These are phyloP conservation scores for Bemisia tabaci DNA, from an alignment of 1,140 invertebrate species.

Conservation along the genomic window DNA sequence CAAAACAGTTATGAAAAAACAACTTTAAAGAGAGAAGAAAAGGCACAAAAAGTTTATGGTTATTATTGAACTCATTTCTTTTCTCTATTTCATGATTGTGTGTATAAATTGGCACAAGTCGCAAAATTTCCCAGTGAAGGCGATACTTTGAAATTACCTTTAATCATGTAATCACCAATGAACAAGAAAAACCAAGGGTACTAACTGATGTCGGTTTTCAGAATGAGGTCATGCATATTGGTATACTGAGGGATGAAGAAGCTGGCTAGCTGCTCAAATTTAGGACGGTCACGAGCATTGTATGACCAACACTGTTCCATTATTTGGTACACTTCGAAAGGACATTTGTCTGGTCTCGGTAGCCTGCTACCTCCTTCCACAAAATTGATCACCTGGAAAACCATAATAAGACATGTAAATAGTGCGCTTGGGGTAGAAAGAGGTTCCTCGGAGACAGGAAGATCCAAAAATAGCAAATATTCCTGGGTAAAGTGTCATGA, in stretches of 20 bases:
- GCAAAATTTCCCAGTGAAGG: no score
- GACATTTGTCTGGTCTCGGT: constrained; percentile 63
- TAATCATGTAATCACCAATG: no score
- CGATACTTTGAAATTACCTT: no score
- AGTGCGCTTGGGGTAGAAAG: not conserved
- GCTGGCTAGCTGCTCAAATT: constrained; percentile 53
- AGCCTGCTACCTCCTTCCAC: constrained; percentile 62
- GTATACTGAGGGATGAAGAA: not conserved
- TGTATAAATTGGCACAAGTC: no score
- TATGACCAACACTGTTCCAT: constrained; percentile 87
- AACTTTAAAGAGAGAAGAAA: no score
- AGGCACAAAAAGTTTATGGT: no score
- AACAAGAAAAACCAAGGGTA: no score
- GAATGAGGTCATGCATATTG: not conserved
- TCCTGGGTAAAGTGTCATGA: not conserved
- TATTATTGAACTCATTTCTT: no score
- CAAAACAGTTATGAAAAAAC: no score
- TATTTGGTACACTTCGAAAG: constrained; percentile 66
- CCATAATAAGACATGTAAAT: not conserved
- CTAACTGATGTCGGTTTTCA: not conserved
- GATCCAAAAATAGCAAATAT: not conserved
- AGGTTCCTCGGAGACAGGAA: not conserved
- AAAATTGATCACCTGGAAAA: constrained; percentile 59
- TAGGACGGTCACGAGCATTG: constrained; percentile 58
- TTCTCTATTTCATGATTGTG: no score